Evolutionary conservation across 2,797 vertebrate species (phyloP).

Genomic region (Phataginus tricuspis): DNA sequence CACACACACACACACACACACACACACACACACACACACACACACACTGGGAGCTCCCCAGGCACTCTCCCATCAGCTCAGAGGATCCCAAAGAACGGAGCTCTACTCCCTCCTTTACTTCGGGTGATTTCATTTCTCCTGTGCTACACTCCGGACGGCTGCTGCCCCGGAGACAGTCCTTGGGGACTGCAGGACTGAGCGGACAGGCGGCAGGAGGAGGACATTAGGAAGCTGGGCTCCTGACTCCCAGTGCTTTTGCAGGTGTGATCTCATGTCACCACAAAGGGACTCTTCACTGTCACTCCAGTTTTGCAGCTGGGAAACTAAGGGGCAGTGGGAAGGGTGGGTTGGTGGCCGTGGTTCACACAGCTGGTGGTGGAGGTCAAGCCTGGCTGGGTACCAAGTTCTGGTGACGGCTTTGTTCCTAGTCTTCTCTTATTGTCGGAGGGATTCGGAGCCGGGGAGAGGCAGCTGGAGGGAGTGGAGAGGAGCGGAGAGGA

Average conservation of each 20-base stretch:
- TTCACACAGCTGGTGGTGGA: not conserved
- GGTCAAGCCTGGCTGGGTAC: not conserved
- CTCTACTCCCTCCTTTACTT: not conserved
- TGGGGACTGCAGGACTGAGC: not conserved
- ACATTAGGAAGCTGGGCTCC: not conserved
- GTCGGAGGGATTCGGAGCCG: not conserved
- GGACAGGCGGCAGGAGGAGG: not conserved
- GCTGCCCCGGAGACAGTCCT: not conserved
- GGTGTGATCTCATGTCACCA: not conserved
- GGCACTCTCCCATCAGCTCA: slow-evolving; percentile 52
- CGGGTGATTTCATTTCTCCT: slow-evolving; percentile 9
- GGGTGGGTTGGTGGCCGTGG: not conserved
- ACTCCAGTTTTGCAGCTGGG: not conserved
- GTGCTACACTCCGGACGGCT: not conserved
- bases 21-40: not conserved
- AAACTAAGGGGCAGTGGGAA: not conserved
- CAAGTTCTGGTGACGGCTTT: not conserved
- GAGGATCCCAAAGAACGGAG: not conserved
- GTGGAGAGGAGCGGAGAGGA: not conserved
- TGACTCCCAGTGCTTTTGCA: not conserved
- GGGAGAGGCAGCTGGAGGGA: not conserved
- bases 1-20: not conserved
- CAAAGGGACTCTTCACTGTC: not conserved
- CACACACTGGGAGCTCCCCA: slow-evolving; percentile 39
- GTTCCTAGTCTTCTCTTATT: not conserved